Evolutionary conservation across 2,797 vertebrate species (phyloP).

Genomic region (Peromyscus nudipes): DNA sequence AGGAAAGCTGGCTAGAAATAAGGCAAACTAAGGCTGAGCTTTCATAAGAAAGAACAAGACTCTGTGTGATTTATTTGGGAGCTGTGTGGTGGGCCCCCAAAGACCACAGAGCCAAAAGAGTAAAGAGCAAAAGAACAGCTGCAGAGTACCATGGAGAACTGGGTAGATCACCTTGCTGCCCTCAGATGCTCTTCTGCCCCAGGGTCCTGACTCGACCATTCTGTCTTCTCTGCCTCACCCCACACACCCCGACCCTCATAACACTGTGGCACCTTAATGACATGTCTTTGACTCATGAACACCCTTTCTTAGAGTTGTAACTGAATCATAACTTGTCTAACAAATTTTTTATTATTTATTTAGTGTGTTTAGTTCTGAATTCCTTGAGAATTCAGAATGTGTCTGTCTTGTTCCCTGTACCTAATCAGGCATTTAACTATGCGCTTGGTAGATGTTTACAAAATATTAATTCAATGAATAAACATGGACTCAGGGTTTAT

Average conservation of each 20-base stretch:
- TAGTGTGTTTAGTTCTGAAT: neutral
- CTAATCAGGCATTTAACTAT: neutral
- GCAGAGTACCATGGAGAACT: accelerated
- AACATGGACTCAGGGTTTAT: neutral
- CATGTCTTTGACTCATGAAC: neutral
- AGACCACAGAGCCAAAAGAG: too few species aligned
- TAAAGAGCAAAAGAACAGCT: too few species aligned
- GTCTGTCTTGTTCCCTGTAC: neutral
- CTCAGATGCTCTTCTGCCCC: neutral
- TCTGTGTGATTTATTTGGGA: too few species aligned
- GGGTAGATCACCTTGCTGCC: neutral
- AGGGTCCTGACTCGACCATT: neutral
- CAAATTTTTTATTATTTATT: neutral
- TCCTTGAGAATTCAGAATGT: neutral
- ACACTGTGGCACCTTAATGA: neutral
- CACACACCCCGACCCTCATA: neutral
- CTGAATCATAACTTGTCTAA: neutral
- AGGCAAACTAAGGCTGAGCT: too few species aligned
- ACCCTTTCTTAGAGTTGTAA: neutral
- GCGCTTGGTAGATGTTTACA: neutral
- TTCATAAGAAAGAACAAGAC: too few species aligned
- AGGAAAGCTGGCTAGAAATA: too few species aligned
- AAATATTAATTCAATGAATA: neutral
- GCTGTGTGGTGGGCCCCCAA: too few species aligned
- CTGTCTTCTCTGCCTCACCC: neutral